These are phyloP conservation scores for Acanthiza pusilla DNA, from an alignment of 2,797 vertebrate genomes.

Conservation along the genomic window DNA sequence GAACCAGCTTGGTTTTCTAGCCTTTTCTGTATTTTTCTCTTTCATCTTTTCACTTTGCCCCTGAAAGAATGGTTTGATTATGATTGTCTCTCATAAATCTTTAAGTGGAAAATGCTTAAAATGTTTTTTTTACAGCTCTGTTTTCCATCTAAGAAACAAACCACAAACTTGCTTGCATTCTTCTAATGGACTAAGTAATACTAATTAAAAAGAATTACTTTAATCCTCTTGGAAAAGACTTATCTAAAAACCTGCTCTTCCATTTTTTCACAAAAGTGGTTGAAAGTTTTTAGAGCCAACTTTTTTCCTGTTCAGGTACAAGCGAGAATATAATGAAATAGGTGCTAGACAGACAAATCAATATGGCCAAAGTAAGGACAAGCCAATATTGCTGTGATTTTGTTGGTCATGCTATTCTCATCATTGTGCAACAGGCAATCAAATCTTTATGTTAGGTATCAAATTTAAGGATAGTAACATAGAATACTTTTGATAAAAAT, in stretches of 20 bases:
- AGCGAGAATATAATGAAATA: neutral
- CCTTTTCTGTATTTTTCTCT: neutral
- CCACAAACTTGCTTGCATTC: neutral
- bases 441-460: neutral
- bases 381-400: neutral
- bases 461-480: neutral
- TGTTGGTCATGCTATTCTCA: neutral
- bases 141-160: neutral
- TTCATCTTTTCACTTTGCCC: neutral
- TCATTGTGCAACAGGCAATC: neutral
- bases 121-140: neutral
- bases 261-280: neutral
- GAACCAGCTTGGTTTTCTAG: neutral
- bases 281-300: neutral
- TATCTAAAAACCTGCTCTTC: accelerated
- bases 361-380: neutral
- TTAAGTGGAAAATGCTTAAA: neutral
- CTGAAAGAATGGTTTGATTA: neutral
- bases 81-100: neutral
- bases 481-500: neutral
- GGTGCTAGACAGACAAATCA: neutral
- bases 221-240: neutral
- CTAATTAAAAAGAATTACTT: neutral
- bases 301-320: neutral
- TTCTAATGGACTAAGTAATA: neutral